Conservation (phyloP, 2,113 vertebrate genomes). For the Casuarius casuarius region DNA sequence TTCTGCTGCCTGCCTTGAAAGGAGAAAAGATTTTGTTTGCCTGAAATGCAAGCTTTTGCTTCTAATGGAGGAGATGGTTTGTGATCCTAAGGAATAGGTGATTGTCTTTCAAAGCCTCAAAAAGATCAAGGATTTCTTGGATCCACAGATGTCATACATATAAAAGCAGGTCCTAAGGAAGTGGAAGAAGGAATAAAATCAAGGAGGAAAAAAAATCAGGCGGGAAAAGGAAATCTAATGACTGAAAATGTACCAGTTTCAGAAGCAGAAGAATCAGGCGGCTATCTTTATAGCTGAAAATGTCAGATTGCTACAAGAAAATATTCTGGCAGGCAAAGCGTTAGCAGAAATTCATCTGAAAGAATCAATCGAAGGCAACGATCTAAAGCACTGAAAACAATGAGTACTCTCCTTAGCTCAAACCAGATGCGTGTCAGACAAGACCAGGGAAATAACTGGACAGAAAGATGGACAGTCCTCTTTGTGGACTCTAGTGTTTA, state of each 20-base stretch:
- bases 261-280: not conserved
- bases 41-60: not conserved
- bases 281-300: not conserved
- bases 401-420: no score
- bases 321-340: no score
- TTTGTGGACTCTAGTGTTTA: not conserved
- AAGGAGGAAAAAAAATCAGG: not conserved
- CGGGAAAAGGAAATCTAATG: not conserved
- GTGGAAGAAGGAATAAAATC: not conserved
- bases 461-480: not conserved
- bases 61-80: not conserved
- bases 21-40: not conserved
- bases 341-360: no score
- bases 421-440: no score
- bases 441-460: no score
- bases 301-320: not conserved
- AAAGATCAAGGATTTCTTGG: not conserved
- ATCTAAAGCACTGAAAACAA: no score
- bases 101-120: not conserved
- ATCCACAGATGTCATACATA: not conserved
- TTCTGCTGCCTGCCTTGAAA: not conserved
- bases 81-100: not conserved
- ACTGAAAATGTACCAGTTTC: not conserved
- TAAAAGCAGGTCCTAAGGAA: not conserved
- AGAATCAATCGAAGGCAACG: no score